Evolutionary conservation across 2,888 invertebrate genomes (phyloP).

Genomic region (Nemurella pictetii): DNA sequence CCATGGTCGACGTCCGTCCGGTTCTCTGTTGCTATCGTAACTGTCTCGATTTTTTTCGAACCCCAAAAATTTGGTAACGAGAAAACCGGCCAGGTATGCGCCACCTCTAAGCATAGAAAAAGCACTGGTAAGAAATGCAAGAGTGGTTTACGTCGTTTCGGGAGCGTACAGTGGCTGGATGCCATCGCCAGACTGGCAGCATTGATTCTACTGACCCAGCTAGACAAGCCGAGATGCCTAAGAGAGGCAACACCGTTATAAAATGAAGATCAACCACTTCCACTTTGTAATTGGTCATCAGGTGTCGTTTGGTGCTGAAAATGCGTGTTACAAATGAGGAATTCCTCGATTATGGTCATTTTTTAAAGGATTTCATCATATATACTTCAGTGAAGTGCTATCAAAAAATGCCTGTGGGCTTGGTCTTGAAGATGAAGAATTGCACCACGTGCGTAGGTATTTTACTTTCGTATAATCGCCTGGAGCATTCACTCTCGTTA

Average conservation of each 20-base stretch:
- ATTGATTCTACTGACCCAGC: conserved; percentile 3
- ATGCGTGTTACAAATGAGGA: too few species aligned
- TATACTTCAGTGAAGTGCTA: too few species aligned
- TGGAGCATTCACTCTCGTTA: too few species aligned
- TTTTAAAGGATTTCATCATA: too few species aligned
- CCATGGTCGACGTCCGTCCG: background rate
- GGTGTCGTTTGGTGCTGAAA: background rate
- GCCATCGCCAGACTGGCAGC: background rate
- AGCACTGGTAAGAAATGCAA: background rate
- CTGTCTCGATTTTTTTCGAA: background rate
- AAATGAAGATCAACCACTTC: background rate
- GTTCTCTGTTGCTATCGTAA: background rate
- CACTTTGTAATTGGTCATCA: conserved; percentile 15
- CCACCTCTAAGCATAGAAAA: background rate
- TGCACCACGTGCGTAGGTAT: too few species aligned
- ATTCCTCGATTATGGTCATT: too few species aligned
- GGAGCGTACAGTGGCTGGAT: background rate
- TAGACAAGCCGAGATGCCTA: background rate
- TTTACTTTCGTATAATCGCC: too few species aligned
- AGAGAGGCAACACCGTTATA: background rate
- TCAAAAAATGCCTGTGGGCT: too few species aligned
- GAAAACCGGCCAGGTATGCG: background rate
- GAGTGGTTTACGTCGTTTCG: background rate
- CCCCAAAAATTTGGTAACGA: background rate
- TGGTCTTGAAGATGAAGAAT: too few species aligned